A percentile compares a stretch with the other conserved stretches of the same genome.
Evolutionary conservation across 92 coral and sea anemone species (phyloP).

Genomic region (Zoanthus sociatus): DNA sequence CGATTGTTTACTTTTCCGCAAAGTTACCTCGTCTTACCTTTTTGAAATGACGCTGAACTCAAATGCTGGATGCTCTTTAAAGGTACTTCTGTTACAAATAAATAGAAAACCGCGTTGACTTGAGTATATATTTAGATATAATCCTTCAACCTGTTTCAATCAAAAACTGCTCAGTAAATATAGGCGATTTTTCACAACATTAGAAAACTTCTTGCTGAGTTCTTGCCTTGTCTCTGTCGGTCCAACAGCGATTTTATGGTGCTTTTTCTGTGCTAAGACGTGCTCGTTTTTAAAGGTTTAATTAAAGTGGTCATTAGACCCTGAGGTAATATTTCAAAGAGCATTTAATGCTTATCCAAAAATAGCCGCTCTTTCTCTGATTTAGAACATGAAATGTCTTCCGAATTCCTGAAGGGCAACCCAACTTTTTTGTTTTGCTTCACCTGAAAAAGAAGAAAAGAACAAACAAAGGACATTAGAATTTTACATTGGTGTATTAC

Average conservation of each 20-base stretch:
- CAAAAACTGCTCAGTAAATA: constrained; percentile 9
- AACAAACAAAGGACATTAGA: not conserved
- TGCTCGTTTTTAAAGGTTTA: not conserved
- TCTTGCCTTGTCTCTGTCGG: not conserved
- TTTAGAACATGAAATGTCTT: not conserved
- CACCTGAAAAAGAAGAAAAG: not conserved
- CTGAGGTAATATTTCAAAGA: not conserved
- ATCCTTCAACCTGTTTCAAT: not conserved
- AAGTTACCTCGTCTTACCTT: not conserved
- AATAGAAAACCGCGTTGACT: not conserved
- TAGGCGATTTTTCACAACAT: constrained; percentile 8
- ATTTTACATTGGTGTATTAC: not conserved
- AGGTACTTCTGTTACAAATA: not conserved
- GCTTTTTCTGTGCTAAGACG: not conserved
- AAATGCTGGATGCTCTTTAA: not conserved
- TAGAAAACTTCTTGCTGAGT: constrained; percentile 26
- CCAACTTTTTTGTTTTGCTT: not conserved
- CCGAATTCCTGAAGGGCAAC: not conserved
- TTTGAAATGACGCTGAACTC: not conserved
- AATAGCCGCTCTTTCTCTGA: not conserved
- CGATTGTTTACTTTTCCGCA: not conserved
- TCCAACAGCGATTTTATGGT: constrained; percentile 35
- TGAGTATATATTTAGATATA: not conserved
- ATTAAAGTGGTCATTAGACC: constrained; percentile 14
- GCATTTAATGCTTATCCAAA: constrained; percentile 13